Percentiles rank a stretch among this genome's conserved stretches.
Evolutionary conservation across 2,797 vertebrate genomes (phyloP).

Genomic region (Peromyscus aztecus): DNA sequence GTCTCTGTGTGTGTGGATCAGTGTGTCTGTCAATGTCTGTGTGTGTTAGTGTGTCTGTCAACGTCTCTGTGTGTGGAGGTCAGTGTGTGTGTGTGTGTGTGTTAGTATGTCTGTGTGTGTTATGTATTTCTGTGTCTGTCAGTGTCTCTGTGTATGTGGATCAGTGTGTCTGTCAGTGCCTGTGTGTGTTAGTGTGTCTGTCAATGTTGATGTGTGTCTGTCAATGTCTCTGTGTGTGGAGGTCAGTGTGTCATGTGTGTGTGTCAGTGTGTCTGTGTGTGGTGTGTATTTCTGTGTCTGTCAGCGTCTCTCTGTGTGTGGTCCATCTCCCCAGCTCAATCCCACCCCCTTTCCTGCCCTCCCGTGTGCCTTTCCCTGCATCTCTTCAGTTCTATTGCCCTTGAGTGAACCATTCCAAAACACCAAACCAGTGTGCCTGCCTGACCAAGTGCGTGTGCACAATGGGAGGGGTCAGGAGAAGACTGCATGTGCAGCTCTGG

Average conservation of each 20-base stretch:
- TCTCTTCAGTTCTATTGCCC: background rate
- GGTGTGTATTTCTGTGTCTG: background rate
- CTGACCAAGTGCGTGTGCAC: background rate
- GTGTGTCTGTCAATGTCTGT: background rate
- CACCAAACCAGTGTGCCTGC: background rate
- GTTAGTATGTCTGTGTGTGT: background rate
- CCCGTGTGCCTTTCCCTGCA: background rate
- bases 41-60: background rate
- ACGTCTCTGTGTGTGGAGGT: background rate
- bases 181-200: background rate
- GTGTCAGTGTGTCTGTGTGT: background rate
- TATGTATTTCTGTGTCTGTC: background rate
- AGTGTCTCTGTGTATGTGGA: background rate
- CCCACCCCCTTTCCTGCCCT: background rate
- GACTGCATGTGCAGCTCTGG: background rate
- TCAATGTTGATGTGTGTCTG: background rate
- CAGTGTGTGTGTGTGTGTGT: background rate
- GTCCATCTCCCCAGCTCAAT: background rate
- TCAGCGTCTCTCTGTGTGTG: background rate
- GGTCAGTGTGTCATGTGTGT: background rate
- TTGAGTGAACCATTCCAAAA: background rate
- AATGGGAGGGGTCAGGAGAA: background rate
- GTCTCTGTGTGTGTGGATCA: background rate
- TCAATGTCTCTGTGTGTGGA: background rate
- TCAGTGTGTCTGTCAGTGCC: background rate